Percentiles rank a stretch among this genome's conserved stretches.
phyloP scores from a whole-genome alignment of 2,888 invertebrate genomes.

The Acanthoscelides obtectus region DNA sequence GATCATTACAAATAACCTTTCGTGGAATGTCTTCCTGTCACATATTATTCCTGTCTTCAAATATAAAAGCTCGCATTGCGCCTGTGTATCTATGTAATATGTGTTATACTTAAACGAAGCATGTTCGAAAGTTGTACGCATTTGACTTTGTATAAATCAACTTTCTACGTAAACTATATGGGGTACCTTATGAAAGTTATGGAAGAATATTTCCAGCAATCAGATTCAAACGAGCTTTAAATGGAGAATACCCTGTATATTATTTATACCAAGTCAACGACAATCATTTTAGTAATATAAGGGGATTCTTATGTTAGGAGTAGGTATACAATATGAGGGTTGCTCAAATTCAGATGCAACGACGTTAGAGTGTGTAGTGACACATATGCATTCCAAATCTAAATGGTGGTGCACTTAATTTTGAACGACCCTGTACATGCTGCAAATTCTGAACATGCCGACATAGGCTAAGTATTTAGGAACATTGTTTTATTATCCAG shows the following conservation, averaged over 20 bases:
- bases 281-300: slow-evolving; percentile 38
- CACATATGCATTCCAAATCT: neutral
- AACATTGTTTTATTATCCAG: neutral
- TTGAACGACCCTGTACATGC: neutral
- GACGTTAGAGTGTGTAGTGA: neutral
- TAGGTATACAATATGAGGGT: slow-evolving; percentile 29
- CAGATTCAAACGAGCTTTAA: neutral
- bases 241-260: neutral
- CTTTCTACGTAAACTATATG: slow-evolving; percentile 10
- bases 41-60: neutral
- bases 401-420: neutral
- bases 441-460: neutral
- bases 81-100: neutral
- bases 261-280: slow-evolving; percentile 44
- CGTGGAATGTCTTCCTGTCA: neutral
- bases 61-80: neutral
- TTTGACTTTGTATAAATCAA: slow-evolving; percentile 42
- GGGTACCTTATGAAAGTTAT: slow-evolving; percentile 5
- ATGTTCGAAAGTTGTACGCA: slow-evolving; percentile 36
- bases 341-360: neutral
- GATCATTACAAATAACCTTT: no score
- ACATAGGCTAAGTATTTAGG: neutral
- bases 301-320: slow-evolving; percentile 44
- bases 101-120: neutral
- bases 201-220: neutral